Conservation (phyloP, 1,140 invertebrate species). For the Zaprionus vittiger region DNA sequence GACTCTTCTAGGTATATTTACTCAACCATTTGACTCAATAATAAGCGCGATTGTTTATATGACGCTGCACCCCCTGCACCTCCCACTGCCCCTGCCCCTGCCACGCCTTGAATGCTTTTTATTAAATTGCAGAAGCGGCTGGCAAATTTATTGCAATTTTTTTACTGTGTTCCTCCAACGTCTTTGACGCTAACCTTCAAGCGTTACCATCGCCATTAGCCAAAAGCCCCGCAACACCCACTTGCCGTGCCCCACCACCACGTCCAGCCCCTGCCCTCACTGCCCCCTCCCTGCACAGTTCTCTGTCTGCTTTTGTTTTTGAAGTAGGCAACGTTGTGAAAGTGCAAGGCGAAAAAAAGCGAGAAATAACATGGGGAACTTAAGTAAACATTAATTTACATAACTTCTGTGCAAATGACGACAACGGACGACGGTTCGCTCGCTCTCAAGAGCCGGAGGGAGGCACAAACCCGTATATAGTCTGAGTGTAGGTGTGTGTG, state of each 20-base stretch:
- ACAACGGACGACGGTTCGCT: constrained; percentile 39
- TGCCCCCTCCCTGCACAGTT: background rate
- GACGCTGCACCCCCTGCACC: constrained; percentile 19
- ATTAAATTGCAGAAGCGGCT: constrained; percentile 73
- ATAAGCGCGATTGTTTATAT: constrained; percentile 71
- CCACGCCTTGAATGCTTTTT: constrained; percentile 57
- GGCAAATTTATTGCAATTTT: constrained; percentile 81
- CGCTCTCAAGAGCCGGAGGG: background rate
- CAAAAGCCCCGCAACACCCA: constrained; percentile 16
- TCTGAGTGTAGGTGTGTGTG: background rate
- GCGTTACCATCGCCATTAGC: constrained; percentile 46
- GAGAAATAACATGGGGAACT: constrained; percentile 83
- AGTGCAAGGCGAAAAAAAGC: constrained; percentile 62
- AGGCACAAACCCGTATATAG: background rate
- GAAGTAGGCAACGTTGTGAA: constrained; percentile 78
- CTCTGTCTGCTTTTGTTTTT: constrained; percentile 76
- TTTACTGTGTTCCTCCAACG: constrained; percentile 24
- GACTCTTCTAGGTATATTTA: constrained; percentile 57
- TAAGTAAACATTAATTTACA: constrained; percentile 85
- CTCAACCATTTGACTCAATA: constrained; percentile 70
- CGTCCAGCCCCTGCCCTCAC: background rate
- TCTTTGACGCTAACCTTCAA: constrained; percentile 55
- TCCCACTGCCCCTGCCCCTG: too few relatives aligned
- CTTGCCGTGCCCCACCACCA: constrained; percentile 4
- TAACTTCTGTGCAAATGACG: constrained; percentile 83